Percentiles rank a stretch among this genome's conserved stretches.
Evolutionary conservation across 2,113 vertebrate genomes (phyloP).

Genomic region (Tretioscincus oriximinensis): DNA sequence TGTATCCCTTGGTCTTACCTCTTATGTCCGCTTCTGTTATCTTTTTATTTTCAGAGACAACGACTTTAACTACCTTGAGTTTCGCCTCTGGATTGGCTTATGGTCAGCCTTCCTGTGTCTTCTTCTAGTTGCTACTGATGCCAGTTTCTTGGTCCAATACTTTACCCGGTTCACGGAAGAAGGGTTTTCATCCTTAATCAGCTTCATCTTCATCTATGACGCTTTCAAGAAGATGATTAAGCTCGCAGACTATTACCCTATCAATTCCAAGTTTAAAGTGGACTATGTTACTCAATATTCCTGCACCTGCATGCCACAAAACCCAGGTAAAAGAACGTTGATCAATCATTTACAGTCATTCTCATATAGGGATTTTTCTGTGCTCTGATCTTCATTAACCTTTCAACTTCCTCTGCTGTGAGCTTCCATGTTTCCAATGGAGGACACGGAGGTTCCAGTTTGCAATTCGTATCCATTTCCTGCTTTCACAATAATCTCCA

Average conservation of each 20-base stretch:
- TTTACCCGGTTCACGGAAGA: slow-evolving; percentile 98
- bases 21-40: not conserved
- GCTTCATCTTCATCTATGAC: slow-evolving; percentile 99
- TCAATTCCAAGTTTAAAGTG: slow-evolving; percentile 83
- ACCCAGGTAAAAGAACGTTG: slow-evolving; percentile 73
- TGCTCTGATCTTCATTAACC: not conserved
- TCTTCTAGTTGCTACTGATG: slow-evolving; percentile 89
- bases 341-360: not conserved
- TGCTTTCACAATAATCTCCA: not conserved
- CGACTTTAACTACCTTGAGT: slow-evolving; percentile 92
- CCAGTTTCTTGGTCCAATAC: slow-evolving; percentile 96
- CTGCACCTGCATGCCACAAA: slow-evolving; percentile 85
- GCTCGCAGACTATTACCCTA: slow-evolving; percentile 89
- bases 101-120: slow-evolving; percentile 96
- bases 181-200: slow-evolving; percentile 95
- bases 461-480: not conserved
- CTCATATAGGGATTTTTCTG: not conserved
- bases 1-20: not conserved
- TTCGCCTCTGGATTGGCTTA: slow-evolving; percentile 96
- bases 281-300: slow-evolving; percentile 85
- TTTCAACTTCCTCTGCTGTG: not conserved
- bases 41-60: slow-evolving; percentile 81
- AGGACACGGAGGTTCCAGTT: not conserved
- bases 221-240: slow-evolving; percentile 99
- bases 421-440: too few relatives aligned